Evolutionary conservation across 2,888 invertebrate genomes (phyloP).

Genomic region (Nasonovia ribisnigri): DNA sequence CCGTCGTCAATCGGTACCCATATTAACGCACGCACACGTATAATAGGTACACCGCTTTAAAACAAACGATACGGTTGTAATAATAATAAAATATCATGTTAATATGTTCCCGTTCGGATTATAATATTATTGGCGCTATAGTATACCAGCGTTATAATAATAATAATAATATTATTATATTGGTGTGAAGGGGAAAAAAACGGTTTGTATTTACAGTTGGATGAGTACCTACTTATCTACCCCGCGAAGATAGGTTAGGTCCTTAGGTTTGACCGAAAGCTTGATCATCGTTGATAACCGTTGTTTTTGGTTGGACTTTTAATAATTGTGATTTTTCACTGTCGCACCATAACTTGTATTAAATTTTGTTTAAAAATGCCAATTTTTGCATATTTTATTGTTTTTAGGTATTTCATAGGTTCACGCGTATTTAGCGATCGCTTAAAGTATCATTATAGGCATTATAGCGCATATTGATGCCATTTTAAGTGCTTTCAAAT

Average conservation of each 20-base stretch:
- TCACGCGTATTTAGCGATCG: no score
- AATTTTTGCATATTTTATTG: no score
- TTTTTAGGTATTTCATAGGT: no score
- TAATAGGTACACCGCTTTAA: neutral
- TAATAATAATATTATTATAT: neutral
- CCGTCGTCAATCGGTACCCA: neutral
- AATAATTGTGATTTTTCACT: no score
- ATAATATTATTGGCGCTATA: neutral
- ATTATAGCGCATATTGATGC: no score
- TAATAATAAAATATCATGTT: neutral
- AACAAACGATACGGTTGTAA: neutral
- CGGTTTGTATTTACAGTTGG: neutral
- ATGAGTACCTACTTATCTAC: neutral
- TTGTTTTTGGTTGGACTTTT: no score
- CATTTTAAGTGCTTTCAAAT: no score
- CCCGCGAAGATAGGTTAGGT: neutral
- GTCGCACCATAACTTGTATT: no score
- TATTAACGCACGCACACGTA: neutral
- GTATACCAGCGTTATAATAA: no score
- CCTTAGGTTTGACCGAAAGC: neutral
- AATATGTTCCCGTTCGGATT: neutral
- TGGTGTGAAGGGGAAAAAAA: neutral
- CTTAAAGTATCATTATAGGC: no score
- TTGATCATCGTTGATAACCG: neutral
- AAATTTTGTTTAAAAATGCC: no score